These are phyloP conservation scores for Sigmodon hispidus DNA, from an alignment of 2,113 vertebrate genomes.

Conservation along the genomic window DNA sequence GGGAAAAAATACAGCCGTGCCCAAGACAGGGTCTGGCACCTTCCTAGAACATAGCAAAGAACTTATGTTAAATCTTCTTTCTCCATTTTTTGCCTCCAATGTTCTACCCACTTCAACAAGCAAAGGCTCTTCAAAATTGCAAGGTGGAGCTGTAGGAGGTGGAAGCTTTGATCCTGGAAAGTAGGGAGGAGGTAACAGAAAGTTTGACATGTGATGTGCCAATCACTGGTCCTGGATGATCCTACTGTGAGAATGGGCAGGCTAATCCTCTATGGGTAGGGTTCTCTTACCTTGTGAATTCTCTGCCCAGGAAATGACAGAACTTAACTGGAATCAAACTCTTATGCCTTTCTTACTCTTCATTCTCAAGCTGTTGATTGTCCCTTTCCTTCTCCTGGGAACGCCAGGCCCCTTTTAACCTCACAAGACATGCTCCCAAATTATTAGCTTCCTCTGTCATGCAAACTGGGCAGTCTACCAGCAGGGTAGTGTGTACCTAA, in stretches of 20 bases:
- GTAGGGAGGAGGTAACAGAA: neutral
- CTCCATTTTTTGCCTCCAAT: neutral
- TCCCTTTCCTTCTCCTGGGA: neutral
- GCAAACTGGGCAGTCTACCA: slow-evolving; percentile 85
- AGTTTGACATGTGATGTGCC: accelerated
- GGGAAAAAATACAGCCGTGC: accelerated
- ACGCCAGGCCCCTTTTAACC: slow-evolving; percentile 81
- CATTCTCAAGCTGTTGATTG: neutral
- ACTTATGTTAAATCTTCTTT: neutral
- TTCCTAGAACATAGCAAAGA: neutral
- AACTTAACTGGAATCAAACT: neutral
- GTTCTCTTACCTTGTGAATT: neutral
- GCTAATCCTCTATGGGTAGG: neutral
- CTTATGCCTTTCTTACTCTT: neutral
- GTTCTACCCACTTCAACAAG: accelerated
- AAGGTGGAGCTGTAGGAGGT: neutral
- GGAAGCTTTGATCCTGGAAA: neutral
- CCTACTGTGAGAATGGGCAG: accelerated
- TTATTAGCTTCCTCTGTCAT: slow-evolving; percentile 85
- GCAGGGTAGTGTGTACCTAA: slow-evolving; percentile 85
- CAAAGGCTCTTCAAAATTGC: neutral
- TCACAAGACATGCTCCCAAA: slow-evolving; percentile 81
- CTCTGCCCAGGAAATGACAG: neutral
- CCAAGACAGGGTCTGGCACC: neutral
- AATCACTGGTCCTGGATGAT: neutral